Evolutionary conservation across 2,113 vertebrate genomes (phyloP).

Genomic region (Cephalopterus ornatus): DNA sequence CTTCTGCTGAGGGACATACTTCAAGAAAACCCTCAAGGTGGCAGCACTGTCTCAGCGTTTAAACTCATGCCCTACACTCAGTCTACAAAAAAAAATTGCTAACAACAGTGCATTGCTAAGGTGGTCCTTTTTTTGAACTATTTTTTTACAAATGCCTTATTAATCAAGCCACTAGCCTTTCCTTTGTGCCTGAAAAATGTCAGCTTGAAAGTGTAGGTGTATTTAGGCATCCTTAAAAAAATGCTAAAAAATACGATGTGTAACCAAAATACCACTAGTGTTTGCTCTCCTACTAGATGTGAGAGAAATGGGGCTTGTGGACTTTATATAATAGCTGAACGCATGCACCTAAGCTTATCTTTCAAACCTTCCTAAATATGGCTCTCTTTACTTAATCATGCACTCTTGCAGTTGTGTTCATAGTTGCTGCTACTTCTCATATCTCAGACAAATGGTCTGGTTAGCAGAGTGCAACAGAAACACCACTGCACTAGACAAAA

Average conservation of each 20-base stretch:
- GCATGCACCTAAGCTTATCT: neutral
- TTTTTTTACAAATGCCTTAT: neutral
- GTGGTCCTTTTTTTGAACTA: neutral
- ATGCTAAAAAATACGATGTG: neutral
- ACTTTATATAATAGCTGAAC: neutral
- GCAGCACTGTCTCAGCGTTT: constrained; percentile 68
- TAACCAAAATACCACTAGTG: neutral
- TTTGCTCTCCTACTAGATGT: neutral
- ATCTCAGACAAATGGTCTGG: neutral
- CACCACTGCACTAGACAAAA: neutral
- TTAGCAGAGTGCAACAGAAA: neutral
- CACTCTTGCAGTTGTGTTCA: neutral
- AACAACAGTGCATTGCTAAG: neutral
- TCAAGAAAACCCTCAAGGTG: constrained; percentile 63
- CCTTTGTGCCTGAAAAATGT: neutral
- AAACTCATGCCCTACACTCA: rapidly evolving
- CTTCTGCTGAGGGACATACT: neutral
- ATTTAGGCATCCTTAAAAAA: neutral
- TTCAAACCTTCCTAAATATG: neutral
- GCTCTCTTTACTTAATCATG: neutral
- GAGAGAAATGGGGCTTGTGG: neutral
- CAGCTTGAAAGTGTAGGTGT: neutral
- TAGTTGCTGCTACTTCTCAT: neutral
- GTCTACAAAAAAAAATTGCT: neutral
- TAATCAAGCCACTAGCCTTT: neutral